A percentile compares a stretch with the other conserved stretches of the same genome.
phyloP scores from a whole-genome alignment of 2,113 vertebrate species.

The Peromyscus maniculatus region DNA sequence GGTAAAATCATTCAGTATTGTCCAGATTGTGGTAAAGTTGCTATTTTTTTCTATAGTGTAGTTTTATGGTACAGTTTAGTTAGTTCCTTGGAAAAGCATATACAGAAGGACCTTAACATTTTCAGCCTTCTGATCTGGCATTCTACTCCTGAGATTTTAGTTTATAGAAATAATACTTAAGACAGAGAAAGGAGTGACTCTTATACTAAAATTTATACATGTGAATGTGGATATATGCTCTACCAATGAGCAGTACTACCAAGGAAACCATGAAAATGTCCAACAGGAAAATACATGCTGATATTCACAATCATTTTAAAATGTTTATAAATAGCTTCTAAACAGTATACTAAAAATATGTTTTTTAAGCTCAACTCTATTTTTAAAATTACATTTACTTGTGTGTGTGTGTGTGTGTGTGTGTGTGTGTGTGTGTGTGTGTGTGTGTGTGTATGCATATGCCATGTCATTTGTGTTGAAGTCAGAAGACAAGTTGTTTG shows the following conservation, averaged over 20 bases:
- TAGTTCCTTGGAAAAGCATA: slow-evolving; percentile 53
- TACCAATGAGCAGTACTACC: background rate
- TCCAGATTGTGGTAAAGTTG: background rate
- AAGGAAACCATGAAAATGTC: background rate
- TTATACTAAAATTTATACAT: background rate
- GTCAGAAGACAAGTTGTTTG: background rate
- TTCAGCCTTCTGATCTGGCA: slow-evolving; percentile 6
- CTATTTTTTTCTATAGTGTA: background rate
- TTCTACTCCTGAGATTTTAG: background rate
- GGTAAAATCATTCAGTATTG: background rate
- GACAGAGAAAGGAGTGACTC: background rate
- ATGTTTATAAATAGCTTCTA: slow-evolving; percentile 2
- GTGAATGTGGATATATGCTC: background rate
- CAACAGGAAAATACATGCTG: slow-evolving; percentile 44
- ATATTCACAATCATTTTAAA: slow-evolving; percentile 27
- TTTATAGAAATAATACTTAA: slow-evolving; percentile 44
- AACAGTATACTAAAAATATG: background rate
- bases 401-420: background rate
- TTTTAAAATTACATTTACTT: background rate
- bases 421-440: background rate
- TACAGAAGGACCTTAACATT: slow-evolving; percentile 31
- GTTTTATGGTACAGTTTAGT: background rate
- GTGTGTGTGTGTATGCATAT: too few species aligned
- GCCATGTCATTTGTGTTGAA: background rate
- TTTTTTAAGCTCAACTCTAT: background rate